Percentiles rank a stretch among this genome's conserved stretches.
These are phyloP conservation scores for Polyommatus icarus DNA, from an alignment of 2,888 invertebrate genomes.

Conservation along the genomic window DNA sequence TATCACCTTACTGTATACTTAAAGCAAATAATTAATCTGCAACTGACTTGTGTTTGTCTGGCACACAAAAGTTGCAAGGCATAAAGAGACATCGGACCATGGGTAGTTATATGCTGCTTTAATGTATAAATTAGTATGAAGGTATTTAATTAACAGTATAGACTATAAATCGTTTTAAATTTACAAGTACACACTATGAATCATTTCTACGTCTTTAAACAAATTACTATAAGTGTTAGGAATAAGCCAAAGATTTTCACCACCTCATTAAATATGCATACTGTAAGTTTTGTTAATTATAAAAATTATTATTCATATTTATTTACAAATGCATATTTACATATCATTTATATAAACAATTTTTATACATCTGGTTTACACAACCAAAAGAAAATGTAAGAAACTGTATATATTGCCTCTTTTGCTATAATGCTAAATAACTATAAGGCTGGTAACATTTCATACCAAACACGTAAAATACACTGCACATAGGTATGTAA, in stretches of 20 bases:
- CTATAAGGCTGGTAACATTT: constrained; percentile 5
- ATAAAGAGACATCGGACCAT: too few relatives aligned
- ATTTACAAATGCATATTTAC: neutral
- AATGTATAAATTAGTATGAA: too few relatives aligned
- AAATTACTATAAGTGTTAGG: neutral
- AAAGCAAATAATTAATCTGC: too few relatives aligned
- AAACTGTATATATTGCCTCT: constrained; percentile 14
- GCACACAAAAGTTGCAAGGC: too few relatives aligned
- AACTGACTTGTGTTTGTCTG: too few relatives aligned
- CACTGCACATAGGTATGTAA: neutral
- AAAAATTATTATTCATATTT: neutral
- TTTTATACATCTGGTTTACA: constrained; percentile 2
- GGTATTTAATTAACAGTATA: neutral
- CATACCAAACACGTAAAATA: constrained; percentile 1
- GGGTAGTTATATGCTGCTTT: too few relatives aligned
- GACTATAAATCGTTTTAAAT: too few relatives aligned
- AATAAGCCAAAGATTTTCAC: neutral
- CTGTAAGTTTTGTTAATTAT: neutral
- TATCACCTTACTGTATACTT: too few relatives aligned
- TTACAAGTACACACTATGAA: neutral
- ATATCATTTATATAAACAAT: constrained; percentile 11
- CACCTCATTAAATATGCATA: neutral
- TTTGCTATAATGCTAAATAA: constrained; percentile 4
- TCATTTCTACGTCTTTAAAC: neutral
- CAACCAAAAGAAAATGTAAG: constrained; percentile 11